Evolutionary conservation across 2,113 vertebrate species (phyloP), one percentile per base, ranked within the genome.

Genomic region (Ceyx cyanopectus): DNA sequence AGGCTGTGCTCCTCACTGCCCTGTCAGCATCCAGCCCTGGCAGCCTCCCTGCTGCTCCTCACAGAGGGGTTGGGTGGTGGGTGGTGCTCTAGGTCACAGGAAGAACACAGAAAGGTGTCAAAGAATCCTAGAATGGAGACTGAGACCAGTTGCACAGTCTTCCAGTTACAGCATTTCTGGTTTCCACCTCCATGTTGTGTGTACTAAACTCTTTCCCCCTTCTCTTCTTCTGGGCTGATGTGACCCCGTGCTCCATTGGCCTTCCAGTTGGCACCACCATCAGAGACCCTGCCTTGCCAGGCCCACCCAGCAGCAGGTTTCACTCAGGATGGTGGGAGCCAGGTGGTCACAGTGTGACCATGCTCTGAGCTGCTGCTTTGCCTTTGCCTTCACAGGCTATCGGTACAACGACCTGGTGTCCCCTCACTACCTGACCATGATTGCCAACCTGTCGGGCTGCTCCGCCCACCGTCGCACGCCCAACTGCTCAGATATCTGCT

Each of bases 361-460:
- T 5, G 22, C 17, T 57, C 41, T 93, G 66, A 89, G 10, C 12
- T 14, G 51, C 30, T 67, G 74, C 50, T 95, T 48, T 85, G 61
- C 22, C 60, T 50, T 82, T 93, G 11, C 72, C 54, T 75, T 81
- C 12, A 1, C 95, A 98, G 97, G 97, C 45, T 98, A 97, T 70
- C 97, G 97, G 24, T 98, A 98, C 95, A 98, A 97, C 0, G 97
- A 98, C 73, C 82, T 98, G 74, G 96, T 98, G 81, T 98, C 97
- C 58, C 97, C 97, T 60, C 97, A 97, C 73, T 98, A 98, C 90
- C 94, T 98, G 62, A 90, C 96, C 93, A 97, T 98, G 97, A 98
- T 98, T 1, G 97, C 97, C 67, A 98, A 98, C 92, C 89, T 97
- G 20, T 98, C 97, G 0, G 97, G 97, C 80, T 98, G 97, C 87